Conservation (phyloP, 2,113 vertebrate species). For the Synchiropus splendidus region DNA sequence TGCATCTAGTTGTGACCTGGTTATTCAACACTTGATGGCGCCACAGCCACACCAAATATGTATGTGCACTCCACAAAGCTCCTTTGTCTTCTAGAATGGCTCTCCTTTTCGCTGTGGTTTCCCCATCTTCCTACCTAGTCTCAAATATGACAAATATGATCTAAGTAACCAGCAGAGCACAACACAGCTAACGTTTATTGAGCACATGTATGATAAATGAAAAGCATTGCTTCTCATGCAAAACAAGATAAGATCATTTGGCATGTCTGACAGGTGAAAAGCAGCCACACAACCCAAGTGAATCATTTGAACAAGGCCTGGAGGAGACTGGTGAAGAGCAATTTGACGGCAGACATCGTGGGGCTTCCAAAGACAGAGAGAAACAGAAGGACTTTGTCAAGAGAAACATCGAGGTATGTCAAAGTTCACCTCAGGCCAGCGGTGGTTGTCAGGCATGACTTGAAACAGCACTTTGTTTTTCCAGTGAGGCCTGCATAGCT, state of each 20-base stretch:
- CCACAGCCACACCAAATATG: constrained; percentile 7
- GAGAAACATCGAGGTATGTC: constrained; percentile 86
- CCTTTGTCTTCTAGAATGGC: constrained; percentile 4
- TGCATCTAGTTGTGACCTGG: not conserved
- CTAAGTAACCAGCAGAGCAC: too few species aligned
- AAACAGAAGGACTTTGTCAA: constrained; percentile 78
- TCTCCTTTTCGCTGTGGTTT: too few species aligned
- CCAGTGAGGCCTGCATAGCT: constrained; percentile 13
- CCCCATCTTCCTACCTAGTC: too few species aligned
- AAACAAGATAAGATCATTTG: not conserved
- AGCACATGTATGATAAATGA: not conserved
- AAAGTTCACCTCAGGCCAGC: constrained; percentile 36
- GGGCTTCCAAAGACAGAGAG: constrained; percentile 45
- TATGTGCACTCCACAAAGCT: too few species aligned
- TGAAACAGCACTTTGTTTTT: constrained; percentile 30
- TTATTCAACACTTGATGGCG: constrained; percentile 52
- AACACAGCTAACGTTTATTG: too few species aligned
- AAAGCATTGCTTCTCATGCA: not conserved
- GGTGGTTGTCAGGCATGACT: constrained; percentile 18
- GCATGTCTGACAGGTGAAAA: constrained; percentile 28
- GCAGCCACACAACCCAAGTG: constrained; percentile 6
- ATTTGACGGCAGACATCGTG: constrained; percentile 28
- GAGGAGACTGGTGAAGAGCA: constrained; percentile 19
- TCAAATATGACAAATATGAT: too few species aligned
- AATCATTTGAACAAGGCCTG: constrained; percentile 17